Conservation (phyloP, 2,888 invertebrate species). For the Patella ulyssiponensis region DNA sequence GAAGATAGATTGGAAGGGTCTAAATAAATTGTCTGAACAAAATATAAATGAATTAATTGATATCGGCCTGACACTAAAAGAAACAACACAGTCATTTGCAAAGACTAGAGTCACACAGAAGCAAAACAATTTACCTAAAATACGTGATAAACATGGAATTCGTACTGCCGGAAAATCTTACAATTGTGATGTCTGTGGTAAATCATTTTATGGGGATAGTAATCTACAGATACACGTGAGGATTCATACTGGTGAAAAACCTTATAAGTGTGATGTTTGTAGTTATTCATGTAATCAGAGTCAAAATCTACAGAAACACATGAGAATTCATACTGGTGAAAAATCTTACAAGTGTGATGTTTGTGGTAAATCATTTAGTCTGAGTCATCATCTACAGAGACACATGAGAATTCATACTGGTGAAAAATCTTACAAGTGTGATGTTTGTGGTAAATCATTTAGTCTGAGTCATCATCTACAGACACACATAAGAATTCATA, state of each 20-base stretch:
- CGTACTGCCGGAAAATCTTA: not conserved
- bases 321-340: not conserved
- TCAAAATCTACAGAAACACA: not conserved
- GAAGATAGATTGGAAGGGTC: not conserved
- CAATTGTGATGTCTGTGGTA: too few relatives aligned
- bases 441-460: not conserved
- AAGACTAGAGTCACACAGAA: too few relatives aligned
- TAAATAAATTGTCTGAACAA: not conserved
- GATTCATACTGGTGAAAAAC: not conserved
- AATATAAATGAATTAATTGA: too few relatives aligned
- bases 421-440: not conserved
- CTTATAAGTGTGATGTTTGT: conserved; percentile 5
- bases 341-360: not conserved
- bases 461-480: not conserved
- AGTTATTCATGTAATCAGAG: not conserved
- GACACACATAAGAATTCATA: conserved; percentile 8
- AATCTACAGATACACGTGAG: not conserved
- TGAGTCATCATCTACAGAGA: not conserved
- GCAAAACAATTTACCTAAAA: too few relatives aligned
- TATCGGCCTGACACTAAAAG: too few relatives aligned
- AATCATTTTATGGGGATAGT: not conserved
- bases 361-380: not conserved
- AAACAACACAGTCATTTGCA: too few relatives aligned
- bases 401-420: conserved; percentile 5
- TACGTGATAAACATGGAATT: not conserved